These are phyloP conservation scores for Barbus barbus DNA, from an alignment of 2,113 vertebrate species.

Conservation along the genomic window DNA sequence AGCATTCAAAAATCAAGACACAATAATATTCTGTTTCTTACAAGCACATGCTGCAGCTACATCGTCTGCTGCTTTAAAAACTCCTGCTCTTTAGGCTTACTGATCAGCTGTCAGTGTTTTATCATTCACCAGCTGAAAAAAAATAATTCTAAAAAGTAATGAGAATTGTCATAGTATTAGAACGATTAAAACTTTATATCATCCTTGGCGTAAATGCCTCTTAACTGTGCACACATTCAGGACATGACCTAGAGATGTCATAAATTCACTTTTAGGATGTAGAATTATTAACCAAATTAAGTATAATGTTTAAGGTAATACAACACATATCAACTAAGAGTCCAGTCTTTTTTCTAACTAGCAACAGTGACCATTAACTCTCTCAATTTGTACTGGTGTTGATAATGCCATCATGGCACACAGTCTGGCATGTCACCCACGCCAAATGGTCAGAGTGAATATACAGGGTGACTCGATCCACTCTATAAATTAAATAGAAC, in stretches of 20 bases:
- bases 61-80: no score
- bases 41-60: no score
- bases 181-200: no score
- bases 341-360: not conserved
- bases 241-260: not conserved
- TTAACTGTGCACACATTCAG: no score
- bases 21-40: no score
- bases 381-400: not conserved
- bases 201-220: no score
- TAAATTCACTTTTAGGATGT: not conserved
- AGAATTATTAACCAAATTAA: not conserved
- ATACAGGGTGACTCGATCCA: slow-evolving; percentile 5
- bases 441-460: slow-evolving; percentile 13
- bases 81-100: no score
- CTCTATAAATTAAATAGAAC: slow-evolving; percentile 33
- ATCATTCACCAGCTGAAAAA: no score
- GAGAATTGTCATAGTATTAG: no score
- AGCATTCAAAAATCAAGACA: no score
- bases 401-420: slow-evolving; percentile 26
- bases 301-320: not conserved
- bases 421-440: not conserved
- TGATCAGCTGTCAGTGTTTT: no score
- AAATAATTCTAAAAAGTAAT: no score
- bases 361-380: not conserved
- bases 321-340: not conserved